phyloP scores from a whole-genome alignment of 2,113 vertebrate species.

The Boleophthalmus pectinirostris region DNA sequence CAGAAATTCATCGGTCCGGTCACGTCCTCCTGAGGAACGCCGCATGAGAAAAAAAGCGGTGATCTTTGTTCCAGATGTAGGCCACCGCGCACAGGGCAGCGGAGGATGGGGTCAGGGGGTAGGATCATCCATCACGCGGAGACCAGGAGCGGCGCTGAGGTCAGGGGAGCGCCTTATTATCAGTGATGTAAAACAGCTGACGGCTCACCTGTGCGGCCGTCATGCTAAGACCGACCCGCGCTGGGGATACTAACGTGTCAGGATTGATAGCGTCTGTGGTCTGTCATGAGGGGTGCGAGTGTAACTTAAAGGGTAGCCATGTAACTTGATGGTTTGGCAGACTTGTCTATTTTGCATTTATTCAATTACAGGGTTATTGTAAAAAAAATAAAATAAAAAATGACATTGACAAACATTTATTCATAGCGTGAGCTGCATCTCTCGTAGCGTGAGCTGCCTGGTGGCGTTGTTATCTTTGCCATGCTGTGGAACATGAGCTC shows the following conservation, averaged over 20 bases:
- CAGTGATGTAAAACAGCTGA: conserved; percentile 69
- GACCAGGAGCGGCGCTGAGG: conserved; percentile 54
- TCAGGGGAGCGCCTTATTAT: conserved; percentile 62
- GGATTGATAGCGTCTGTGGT: neutral
- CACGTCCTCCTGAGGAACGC: conserved; percentile 65
- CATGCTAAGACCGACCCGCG: conserved; percentile 6
- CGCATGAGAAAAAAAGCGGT: conserved; percentile 36
- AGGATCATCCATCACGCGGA: conserved; percentile 67
- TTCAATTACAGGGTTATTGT: too few species aligned
- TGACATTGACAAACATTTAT: too few species aligned
- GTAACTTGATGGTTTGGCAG: too few species aligned
- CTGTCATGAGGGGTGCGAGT: neutral
- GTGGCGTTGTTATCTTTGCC: too few species aligned
- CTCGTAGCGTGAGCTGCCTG: too few species aligned
- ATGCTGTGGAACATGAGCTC: too few species aligned
- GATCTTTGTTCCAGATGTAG: conserved; percentile 74
- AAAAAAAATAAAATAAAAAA: too few species aligned
- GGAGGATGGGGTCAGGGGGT: conserved; percentile 68
- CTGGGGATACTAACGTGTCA: neutral
- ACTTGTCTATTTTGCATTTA: too few species aligned
- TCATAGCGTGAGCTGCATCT: too few species aligned
- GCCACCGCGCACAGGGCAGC: conserved; percentile 51
- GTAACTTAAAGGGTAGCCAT: neutral
- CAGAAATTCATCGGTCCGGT: conserved; percentile 66
- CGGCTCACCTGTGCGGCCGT: conserved; percentile 43